phyloP scores from a whole-genome alignment of 2,888 invertebrate species.

The Cotesia congregata region DNA sequence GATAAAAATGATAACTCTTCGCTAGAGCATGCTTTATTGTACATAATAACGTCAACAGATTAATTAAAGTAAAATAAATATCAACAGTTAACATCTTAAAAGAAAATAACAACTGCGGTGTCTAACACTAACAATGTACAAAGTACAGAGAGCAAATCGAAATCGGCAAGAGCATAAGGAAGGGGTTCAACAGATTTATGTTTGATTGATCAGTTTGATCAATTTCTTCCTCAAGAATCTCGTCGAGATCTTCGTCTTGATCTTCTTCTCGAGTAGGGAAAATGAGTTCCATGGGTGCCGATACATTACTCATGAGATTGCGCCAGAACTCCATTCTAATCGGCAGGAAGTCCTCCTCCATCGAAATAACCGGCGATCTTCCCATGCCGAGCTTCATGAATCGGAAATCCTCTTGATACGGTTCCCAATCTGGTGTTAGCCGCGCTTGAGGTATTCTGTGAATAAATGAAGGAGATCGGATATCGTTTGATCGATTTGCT shows the following conservation, averaged over 20 bases:
- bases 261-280: conserved; percentile 38
- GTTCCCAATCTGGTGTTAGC: conserved; percentile 55
- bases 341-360: conserved; percentile 53
- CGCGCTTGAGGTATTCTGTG: conserved; percentile 58
- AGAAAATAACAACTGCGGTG: background rate
- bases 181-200: too few species aligned
- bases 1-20: background rate
- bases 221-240: background rate
- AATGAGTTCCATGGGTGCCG: conserved; percentile 42
- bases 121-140: too few species aligned
- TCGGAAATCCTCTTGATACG: conserved; percentile 52
- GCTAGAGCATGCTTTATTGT: background rate
- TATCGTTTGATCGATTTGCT: conserved; percentile 39
- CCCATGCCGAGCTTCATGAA: conserved; percentile 59
- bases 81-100: background rate
- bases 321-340: conserved; percentile 61
- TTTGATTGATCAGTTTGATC: too few species aligned
- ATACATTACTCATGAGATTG: conserved; percentile 51
- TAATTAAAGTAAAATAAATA: background rate
- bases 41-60: background rate
- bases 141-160: too few species aligned
- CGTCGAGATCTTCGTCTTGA: conserved; percentile 9
- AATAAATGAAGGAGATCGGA: conserved; percentile 47
- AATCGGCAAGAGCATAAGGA: too few species aligned
- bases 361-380: conserved; percentile 49